Percentiles rank a stretch among this genome's conserved stretches.
These are phyloP conservation scores for Hesperia comma DNA, from an alignment of 2,888 invertebrate genomes.

Conservation along the genomic window DNA sequence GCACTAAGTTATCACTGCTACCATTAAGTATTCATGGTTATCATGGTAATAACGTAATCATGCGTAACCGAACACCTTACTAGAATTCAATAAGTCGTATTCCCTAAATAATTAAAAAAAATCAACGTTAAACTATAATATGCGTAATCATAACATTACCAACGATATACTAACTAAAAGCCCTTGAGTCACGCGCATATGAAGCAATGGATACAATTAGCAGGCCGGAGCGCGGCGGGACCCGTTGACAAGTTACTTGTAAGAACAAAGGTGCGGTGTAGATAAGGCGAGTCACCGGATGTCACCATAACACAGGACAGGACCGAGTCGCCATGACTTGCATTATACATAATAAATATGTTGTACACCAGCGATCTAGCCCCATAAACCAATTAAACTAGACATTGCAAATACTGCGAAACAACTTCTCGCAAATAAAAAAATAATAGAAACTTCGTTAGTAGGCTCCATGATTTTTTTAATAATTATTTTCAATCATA, in stretches of 20 bases:
- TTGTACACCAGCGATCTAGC: constrained; percentile 9
- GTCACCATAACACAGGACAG: constrained; percentile 57
- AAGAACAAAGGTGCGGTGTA: constrained; percentile 66
- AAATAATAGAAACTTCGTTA: no score
- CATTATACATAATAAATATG: no score
- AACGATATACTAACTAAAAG: constrained; percentile 17
- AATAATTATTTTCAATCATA: no score
- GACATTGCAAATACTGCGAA: no score
- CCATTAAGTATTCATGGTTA: no score
- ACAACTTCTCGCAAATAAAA: no score
- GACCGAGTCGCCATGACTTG: constrained; percentile 44
- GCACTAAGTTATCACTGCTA: no score
- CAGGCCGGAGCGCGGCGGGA: constrained; percentile 61
- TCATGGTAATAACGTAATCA: background rate
- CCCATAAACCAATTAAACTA: background rate
- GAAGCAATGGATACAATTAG: constrained; percentile 66
- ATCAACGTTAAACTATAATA: constrained; percentile 5
- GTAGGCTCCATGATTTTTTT: no score
- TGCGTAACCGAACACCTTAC: background rate
- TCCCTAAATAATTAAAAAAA: background rate
- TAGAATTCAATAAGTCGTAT: background rate
- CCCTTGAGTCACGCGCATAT: constrained; percentile 41
- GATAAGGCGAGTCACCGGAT: constrained; percentile 66
- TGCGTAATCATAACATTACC: background rate
- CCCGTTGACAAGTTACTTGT: constrained; percentile 58